Conservation (phyloP, 2,797 vertebrate genomes). For the Percopsis omiscomaycus region DNA sequence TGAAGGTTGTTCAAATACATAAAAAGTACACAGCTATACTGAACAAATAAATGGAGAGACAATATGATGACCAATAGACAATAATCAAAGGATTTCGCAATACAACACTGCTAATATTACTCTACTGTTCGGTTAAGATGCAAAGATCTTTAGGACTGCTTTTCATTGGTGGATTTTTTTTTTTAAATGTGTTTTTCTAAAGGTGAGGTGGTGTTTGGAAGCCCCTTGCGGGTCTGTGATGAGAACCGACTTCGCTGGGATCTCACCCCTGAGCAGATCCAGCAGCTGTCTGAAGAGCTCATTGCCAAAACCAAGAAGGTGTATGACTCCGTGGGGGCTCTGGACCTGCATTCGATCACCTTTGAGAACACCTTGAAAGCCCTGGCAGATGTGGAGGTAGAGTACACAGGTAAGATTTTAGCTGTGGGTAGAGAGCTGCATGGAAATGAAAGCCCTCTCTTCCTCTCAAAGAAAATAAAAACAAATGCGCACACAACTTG, state of each 20-base stretch:
- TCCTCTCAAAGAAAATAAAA: background rate
- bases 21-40: too few relatives aligned
- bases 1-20: too few relatives aligned
- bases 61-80: too few relatives aligned
- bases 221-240: constrained; percentile 42
- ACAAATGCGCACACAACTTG: too few relatives aligned
- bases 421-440: background rate
- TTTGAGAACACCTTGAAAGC: constrained; percentile 88
- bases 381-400: constrained; percentile 88
- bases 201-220: constrained; percentile 74
- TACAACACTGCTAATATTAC: too few relatives aligned
- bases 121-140: too few relatives aligned
- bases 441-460: background rate
- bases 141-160: too few relatives aligned
- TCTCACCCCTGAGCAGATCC: constrained; percentile 83
- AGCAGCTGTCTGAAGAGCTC: constrained; percentile 76
- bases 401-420: constrained; percentile 84
- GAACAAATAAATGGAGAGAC: too few relatives aligned
- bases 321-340: constrained; percentile 85
- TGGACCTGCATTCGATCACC: constrained; percentile 76
- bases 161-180: too few relatives aligned
- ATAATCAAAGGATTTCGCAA: too few relatives aligned
- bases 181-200: too few relatives aligned
- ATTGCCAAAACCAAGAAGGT: constrained; percentile 84
- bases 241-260: constrained; percentile 87